phyloP scores from a whole-genome alignment of 2,797 vertebrate species.

The Otolemur crassicaudatus region DNA sequence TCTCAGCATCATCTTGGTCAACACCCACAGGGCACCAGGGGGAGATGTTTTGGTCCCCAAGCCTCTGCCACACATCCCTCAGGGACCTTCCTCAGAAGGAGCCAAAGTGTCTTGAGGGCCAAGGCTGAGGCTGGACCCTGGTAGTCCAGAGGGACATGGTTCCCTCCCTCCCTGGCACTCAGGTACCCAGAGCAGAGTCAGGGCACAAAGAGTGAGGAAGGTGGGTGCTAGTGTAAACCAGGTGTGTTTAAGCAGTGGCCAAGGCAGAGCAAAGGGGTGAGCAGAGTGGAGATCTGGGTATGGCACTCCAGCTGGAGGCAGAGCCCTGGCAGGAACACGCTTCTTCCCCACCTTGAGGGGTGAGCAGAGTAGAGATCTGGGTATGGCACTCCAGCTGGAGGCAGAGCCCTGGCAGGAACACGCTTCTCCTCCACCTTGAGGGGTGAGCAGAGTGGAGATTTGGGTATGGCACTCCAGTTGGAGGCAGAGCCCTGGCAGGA shows the following conservation, averaged over 20 bases:
- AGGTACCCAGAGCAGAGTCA: background rate
- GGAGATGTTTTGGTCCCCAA: background rate
- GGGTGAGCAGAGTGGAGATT: no score
- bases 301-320: no score
- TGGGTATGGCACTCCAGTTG: no score
- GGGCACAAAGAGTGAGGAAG: background rate
- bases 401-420: no score
- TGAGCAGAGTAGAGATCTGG: no score
- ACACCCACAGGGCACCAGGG: background rate
- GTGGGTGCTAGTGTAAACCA: background rate
- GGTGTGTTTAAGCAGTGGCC: background rate
- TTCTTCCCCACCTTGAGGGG: no score
- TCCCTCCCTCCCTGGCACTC: background rate
- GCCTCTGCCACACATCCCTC: background rate
- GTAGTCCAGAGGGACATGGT: background rate
- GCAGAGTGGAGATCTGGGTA: no score
- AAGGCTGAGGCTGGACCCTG: background rate
- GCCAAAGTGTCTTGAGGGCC: background rate
- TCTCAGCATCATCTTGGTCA: background rate
- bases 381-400: no score
- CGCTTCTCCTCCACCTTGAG: no score
- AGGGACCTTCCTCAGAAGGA: background rate
- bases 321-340: no score
- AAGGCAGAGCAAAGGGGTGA: no score
- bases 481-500: no score